phyloP scores from a whole-genome alignment of 2,797 vertebrate genomes.

The Ambastaia sidthimunki region DNA sequence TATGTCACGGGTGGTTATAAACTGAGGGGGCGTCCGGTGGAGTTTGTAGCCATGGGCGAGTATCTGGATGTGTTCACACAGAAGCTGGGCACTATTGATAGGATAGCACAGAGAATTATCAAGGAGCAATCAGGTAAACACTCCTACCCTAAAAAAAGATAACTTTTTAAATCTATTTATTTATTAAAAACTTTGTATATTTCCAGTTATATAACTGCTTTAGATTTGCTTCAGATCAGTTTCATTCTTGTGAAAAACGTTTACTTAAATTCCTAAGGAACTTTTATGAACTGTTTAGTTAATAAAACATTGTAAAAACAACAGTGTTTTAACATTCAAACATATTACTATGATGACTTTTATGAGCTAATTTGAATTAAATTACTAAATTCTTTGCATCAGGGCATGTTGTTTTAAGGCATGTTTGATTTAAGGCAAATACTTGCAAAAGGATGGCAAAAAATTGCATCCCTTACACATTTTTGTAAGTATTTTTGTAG shows the following conservation, averaged over 20 bases:
- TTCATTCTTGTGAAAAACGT: too few relatives aligned
- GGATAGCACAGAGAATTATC: conserved; percentile 96
- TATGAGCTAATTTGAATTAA: too few relatives aligned
- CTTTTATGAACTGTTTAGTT: neutral
- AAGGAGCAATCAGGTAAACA: conserved; percentile 92
- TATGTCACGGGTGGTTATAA: conserved; percentile 94
- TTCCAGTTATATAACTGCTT: too few relatives aligned
- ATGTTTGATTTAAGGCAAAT: too few relatives aligned
- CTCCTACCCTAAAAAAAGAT: neutral
- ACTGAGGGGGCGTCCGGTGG: conserved; percentile 86
- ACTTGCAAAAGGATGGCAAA: too few relatives aligned
- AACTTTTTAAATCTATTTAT: too few relatives aligned
- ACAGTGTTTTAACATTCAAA: neutral
- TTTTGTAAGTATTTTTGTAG: too few relatives aligned
- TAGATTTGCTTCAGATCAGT: too few relatives aligned
- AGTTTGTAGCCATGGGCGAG: conserved; percentile 90
- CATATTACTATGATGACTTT: neutral
- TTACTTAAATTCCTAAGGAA: neutral
- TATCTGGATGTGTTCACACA: conserved; percentile 93
- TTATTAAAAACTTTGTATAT: too few relatives aligned
- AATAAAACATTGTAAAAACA: neutral
- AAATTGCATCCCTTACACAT: too few relatives aligned
- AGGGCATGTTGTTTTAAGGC: too few relatives aligned
- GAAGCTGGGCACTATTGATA: conserved; percentile 96
- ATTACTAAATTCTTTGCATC: too few relatives aligned